Evolutionary conservation across 2,888 invertebrate genomes (phyloP).

Genomic region (Cephus pygmeus): DNA sequence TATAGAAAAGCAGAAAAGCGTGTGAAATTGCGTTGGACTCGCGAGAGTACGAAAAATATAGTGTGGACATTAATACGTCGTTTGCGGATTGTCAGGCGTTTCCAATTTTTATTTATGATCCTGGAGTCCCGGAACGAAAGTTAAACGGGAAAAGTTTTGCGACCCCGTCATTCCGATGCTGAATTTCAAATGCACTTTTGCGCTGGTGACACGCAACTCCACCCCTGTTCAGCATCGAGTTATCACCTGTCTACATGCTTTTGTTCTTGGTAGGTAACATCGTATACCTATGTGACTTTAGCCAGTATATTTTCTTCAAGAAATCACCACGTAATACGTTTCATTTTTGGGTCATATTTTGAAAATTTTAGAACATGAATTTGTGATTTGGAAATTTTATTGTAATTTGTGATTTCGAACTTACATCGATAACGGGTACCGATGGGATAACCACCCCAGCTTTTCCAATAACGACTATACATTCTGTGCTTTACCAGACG

Average conservation of each 20-base stretch:
- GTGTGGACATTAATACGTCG: conserved; percentile 19
- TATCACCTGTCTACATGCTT: neutral
- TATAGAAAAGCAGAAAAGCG: conserved; percentile 20
- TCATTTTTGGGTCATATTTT: neutral
- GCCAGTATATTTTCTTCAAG: neutral
- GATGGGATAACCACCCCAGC: neutral
- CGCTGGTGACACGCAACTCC: neutral
- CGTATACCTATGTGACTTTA: neutral
- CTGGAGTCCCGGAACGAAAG: conserved; percentile 19
- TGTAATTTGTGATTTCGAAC: neutral
- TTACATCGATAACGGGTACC: neutral
- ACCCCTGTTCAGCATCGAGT: neutral
- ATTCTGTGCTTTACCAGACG: neutral
- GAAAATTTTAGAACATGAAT: neutral
- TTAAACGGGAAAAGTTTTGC: conserved; percentile 35
- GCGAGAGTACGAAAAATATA: conserved; percentile 11
- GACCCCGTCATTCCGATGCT: conserved; percentile 1
- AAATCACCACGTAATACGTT: neutral
- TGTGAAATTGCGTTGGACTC: neutral
- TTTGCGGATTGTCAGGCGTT: conserved; percentile 24
- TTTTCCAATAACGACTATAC: neutral
- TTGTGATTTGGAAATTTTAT: neutral
- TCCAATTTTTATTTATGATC: conserved; percentile 37
- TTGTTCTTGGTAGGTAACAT: neutral
- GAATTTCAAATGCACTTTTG: conserved; percentile 27